Conservation (phyloP, 1,140 invertebrate genomes). For the Calephelis nemesis region DNA sequence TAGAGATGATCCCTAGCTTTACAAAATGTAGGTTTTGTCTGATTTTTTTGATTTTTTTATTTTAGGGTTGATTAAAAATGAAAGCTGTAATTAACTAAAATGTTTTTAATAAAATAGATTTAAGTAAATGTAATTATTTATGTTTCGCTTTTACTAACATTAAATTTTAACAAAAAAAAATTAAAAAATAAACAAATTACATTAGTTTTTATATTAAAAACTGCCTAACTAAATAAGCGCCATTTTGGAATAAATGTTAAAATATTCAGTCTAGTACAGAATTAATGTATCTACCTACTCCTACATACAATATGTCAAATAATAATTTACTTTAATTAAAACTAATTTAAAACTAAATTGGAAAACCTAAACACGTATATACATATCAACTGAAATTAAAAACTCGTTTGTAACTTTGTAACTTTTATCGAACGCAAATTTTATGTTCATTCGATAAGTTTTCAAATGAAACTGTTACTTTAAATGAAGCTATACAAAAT, state of each 20-base stretch:
- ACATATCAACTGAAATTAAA: neutral
- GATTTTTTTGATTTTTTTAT: neutral
- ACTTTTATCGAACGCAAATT: neutral
- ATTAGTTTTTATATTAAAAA: too few species aligned
- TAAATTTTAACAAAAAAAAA: too few species aligned
- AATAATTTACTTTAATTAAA: neutral
- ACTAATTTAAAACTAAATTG: neutral
- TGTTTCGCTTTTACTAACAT: too few species aligned
- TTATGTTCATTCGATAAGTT: neutral
- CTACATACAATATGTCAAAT: neutral
- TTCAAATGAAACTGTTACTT: neutral
- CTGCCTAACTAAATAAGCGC: too few species aligned
- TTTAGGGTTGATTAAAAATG: too few species aligned
- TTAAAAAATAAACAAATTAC: too few species aligned
- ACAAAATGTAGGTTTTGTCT: too few species aligned
- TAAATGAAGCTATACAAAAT: constrained; percentile 21
- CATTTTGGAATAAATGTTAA: too few species aligned
- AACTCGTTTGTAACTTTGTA: neutral
- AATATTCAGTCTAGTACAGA: too few species aligned
- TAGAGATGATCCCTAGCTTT: too few species aligned
- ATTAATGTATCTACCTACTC: too few species aligned
- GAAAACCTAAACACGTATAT: neutral
- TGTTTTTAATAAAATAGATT: neutral
- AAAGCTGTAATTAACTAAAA: too few species aligned
- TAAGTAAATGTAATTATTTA: neutral